Evolutionary conservation across 2,888 invertebrate species (phyloP).

Genomic region (Polyommatus iphigenia): DNA sequence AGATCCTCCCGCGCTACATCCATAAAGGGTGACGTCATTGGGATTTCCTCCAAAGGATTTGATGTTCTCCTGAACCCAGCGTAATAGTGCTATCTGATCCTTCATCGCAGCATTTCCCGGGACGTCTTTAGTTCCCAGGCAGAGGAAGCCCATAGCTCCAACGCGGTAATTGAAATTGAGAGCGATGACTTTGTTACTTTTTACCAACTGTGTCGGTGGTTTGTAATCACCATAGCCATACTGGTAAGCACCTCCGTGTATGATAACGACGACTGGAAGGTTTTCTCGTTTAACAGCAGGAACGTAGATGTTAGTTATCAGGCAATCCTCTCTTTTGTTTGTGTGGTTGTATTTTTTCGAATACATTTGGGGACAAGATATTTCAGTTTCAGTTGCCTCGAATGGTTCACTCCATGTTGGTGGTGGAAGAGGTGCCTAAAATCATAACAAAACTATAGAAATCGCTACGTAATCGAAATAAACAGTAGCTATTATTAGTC

Average conservation of each 20-base stretch:
- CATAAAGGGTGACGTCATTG: conserved; percentile 56
- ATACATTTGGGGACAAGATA: conserved; percentile 49
- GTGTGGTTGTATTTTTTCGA: background rate
- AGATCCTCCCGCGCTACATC: conserved; percentile 57
- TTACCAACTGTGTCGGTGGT: conserved; percentile 45
- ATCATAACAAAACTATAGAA: conserved; percentile 12
- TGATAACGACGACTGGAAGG: conserved; percentile 60
- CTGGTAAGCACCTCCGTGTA: conserved; percentile 69
- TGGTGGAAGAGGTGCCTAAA: conserved; percentile 51
- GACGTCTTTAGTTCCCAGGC: conserved; percentile 55
- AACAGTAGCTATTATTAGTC: background rate
- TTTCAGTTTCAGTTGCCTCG: conserved; percentile 46
- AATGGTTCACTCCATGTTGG: conserved; percentile 49
- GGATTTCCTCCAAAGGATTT: conserved; percentile 61
- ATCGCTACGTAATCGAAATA: background rate
- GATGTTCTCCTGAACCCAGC: conserved; percentile 52
- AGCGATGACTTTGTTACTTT: conserved; percentile 48
- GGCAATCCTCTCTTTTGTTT: conserved; percentile 43
- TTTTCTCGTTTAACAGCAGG: conserved; percentile 44
- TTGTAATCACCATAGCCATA: conserved; percentile 50
- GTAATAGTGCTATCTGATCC: conserved; percentile 57
- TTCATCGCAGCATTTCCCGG: conserved; percentile 67
- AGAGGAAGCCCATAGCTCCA: conserved; percentile 55
- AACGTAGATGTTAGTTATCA: conserved; percentile 46
- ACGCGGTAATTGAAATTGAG: conserved; percentile 59